These are phyloP conservation scores for Gallinago nigripennis DNA, from an alignment of 2,797 vertebrate species.

Conservation along the genomic window DNA sequence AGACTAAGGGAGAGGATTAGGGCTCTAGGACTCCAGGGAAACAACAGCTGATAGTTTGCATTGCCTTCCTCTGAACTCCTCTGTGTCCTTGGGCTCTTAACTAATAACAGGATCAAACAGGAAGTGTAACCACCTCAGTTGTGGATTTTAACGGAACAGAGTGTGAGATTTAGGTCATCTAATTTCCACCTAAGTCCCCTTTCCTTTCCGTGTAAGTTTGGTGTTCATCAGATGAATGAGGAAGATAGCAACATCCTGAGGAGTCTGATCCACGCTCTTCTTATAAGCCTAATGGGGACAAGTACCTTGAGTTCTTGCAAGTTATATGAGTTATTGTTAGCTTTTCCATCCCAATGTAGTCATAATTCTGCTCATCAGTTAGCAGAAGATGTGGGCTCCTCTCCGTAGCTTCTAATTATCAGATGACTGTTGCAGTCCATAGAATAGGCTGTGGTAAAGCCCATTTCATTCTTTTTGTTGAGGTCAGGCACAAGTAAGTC, in stretches of 20 bases:
- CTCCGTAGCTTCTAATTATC: neutral
- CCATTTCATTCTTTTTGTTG: neutral
- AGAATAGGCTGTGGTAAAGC: neutral
- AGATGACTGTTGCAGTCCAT: neutral
- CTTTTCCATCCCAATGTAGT: neutral
- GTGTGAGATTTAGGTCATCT: neutral
- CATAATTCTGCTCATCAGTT: neutral
- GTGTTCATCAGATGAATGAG: neutral
- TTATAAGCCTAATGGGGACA: fast-evolving
- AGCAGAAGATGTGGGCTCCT: neutral
- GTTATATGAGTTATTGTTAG: neutral
- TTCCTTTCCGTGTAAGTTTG: neutral
- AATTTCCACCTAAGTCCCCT: neutral
- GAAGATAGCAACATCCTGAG: neutral
- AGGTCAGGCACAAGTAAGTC: neutral
- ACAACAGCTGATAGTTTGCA: neutral
- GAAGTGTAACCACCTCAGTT: neutral
- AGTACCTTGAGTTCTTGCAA: neutral
- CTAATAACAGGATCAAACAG: neutral
- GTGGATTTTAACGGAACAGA: neutral
- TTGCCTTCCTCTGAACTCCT: neutral
- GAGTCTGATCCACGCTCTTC: neutral
- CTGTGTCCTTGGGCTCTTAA: neutral
- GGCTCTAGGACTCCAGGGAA: neutral
- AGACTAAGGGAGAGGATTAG: neutral